phyloP scores from a whole-genome alignment of 2,113 vertebrate genomes.

The Psilopogon haemacephalus region DNA sequence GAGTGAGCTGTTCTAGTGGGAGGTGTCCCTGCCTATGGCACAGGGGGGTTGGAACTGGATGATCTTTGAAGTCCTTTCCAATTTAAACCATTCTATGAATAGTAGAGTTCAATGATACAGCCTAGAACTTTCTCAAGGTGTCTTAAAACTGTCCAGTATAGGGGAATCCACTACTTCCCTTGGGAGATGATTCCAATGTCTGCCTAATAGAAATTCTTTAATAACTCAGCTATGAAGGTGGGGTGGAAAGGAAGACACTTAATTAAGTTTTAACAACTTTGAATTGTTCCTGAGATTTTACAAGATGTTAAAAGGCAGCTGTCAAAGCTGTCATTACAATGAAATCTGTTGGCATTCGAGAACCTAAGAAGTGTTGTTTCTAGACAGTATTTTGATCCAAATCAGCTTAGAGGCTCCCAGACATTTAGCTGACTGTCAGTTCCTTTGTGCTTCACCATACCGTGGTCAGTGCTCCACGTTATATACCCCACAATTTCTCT shows the following conservation, averaged over 20 bases:
- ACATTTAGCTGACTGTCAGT: not conserved
- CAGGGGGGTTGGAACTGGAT: too few relatives aligned
- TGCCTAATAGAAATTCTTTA: not conserved
- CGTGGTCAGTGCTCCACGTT: not conserved
- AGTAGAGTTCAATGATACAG: too few relatives aligned
- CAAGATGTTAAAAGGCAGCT: not conserved
- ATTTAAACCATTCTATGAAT: too few relatives aligned
- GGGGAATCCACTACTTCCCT: too few relatives aligned
- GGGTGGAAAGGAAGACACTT: not conserved
- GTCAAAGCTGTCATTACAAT: not conserved
- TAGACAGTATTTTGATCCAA: conserved; percentile 21
- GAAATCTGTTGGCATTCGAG: not conserved
- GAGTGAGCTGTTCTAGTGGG: too few relatives aligned
- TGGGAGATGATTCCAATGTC: too few relatives aligned
- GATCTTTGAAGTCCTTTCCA: too few relatives aligned
- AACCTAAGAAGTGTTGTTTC: not conserved
- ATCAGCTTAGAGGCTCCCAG: conserved; percentile 20
- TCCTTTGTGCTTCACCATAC: not conserved
- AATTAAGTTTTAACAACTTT: not conserved
- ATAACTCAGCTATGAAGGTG: not conserved
- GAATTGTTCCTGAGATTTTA: not conserved
- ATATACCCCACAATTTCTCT: not conserved
- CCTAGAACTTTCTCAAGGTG: too few relatives aligned
- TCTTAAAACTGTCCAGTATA: too few relatives aligned
- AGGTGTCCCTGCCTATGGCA: too few relatives aligned